Evolutionary conservation across 1,140 invertebrate genomes (phyloP).

Genomic region (Drosophila littoralis): DNA sequence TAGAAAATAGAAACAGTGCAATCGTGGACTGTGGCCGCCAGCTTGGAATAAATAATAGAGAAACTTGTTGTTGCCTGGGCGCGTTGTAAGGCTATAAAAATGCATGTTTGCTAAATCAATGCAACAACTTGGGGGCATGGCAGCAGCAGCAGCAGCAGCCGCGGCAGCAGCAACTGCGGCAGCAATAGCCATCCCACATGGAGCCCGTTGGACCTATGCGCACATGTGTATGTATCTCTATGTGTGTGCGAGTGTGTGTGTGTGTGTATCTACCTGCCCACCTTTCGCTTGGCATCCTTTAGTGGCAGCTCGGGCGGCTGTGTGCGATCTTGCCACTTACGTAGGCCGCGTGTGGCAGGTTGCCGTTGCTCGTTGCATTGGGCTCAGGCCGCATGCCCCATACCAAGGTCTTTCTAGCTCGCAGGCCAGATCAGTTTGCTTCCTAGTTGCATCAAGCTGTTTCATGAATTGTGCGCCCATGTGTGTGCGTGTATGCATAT

Average conservation of each 20-base stretch:
- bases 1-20: slow-evolving; percentile 55
- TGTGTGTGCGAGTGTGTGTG: slow-evolving; percentile 5
- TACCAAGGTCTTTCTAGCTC: slow-evolving; percentile 73
- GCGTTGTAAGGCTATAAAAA: slow-evolving; percentile 83
- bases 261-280: slow-evolving; percentile 59
- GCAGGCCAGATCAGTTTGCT: slow-evolving; percentile 79
- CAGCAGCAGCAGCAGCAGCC: slow-evolving; percentile 48
- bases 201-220: slow-evolving; percentile 60
- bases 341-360: slow-evolving; percentile 83
- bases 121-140: slow-evolving; percentile 82
- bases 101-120: slow-evolving; percentile 84
- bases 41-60: slow-evolving; percentile 79
- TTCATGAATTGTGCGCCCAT: slow-evolving; percentile 60
- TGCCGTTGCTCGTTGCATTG: slow-evolving; percentile 64
- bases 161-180: slow-evolving; percentile 44
- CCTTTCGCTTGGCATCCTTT: slow-evolving; percentile 80
- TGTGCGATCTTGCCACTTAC: slow-evolving; percentile 83
- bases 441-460: slow-evolving; percentile 70
- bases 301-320: slow-evolving; percentile 56
- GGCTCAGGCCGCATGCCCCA: slow-evolving; percentile 53
- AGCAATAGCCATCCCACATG: slow-evolving; percentile 68
- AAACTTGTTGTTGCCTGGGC: slow-evolving; percentile 77
- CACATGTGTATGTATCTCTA: slow-evolving; percentile 7
- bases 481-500: slow-evolving; percentile 43
- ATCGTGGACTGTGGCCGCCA: slow-evolving; percentile 59